A percentile compares a stretch with the other conserved stretches of the same genome.
Evolutionary conservation across 2,888 invertebrate species (phyloP).

Genomic region (Pemphredon lugubris): DNA sequence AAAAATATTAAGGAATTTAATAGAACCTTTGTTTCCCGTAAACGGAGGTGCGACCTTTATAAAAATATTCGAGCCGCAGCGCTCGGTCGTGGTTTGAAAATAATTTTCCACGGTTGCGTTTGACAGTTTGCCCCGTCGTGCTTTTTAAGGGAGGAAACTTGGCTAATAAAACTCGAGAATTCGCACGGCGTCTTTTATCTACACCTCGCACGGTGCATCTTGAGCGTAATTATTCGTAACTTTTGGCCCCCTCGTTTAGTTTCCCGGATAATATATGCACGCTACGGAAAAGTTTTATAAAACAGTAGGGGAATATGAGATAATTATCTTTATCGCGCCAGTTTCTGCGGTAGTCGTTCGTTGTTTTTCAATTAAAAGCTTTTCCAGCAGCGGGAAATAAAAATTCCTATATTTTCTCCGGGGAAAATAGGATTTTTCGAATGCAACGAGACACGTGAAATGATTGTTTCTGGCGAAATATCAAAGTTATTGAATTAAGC

Average conservation of each 20-base stretch:
- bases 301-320: slow-evolving; percentile 11
- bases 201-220: slow-evolving; percentile 49
- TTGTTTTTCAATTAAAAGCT: background rate
- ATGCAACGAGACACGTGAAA: too few relatives aligned
- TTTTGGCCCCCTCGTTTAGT: slow-evolving; percentile 31
- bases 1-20: too few relatives aligned
- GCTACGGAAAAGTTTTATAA: slow-evolving; percentile 51
- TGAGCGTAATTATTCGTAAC: slow-evolving; percentile 59
- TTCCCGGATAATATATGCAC: slow-evolving; percentile 51
- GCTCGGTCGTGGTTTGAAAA: background rate
- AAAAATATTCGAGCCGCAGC: background rate
- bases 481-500: too few relatives aligned
- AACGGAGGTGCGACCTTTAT: background rate
- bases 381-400: too few relatives aligned
- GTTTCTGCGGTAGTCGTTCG: background rate
- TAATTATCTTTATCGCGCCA: background rate
- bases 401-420: too few relatives aligned
- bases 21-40: background rate
- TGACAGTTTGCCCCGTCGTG: background rate
- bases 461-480: too few relatives aligned
- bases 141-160: slow-evolving; percentile 36
- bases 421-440: too few relatives aligned
- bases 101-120: background rate
- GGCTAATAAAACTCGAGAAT: slow-evolving; percentile 50
- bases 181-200: slow-evolving; percentile 55